phyloP scores from a whole-genome alignment of 2,888 invertebrate species.

The Brassicogethes aeneus region DNA sequence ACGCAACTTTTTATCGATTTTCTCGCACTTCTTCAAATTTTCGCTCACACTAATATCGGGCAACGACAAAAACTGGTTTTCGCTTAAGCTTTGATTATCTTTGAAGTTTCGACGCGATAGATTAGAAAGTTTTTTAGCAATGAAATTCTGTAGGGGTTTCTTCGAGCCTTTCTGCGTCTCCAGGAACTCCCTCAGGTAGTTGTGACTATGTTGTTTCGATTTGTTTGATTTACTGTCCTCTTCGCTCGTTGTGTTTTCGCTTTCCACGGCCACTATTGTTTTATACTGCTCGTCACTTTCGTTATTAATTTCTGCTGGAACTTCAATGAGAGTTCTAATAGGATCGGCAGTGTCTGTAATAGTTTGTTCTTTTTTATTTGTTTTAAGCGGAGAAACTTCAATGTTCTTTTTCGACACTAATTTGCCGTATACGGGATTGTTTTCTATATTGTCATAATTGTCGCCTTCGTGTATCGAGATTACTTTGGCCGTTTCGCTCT shows the following conservation, averaged over 20 bases:
- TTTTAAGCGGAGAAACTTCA: constrained; percentile 9
- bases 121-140: constrained; percentile 37
- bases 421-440: constrained; percentile 13
- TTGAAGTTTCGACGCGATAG: constrained; percentile 25
- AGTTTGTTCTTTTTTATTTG: constrained; percentile 11
- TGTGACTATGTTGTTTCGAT: constrained; percentile 36
- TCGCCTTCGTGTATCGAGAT: constrained; percentile 4
- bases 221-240: constrained; percentile 21
- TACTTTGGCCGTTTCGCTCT: neutral
- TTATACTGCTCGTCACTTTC: constrained; percentile 28
- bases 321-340: constrained; percentile 25
- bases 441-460: constrained; percentile 6
- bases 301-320: constrained; percentile 15
- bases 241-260: constrained; percentile 13
- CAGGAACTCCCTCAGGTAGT: constrained; percentile 37
- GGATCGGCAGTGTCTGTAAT: constrained; percentile 14
- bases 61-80: constrained; percentile 62
- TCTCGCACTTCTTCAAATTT: constrained; percentile 60
- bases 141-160: constrained; percentile 38
- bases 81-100: constrained; percentile 41
- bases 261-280: constrained; percentile 32
- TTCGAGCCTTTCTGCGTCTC: constrained; percentile 38
- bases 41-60: constrained; percentile 63
- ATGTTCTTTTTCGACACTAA: constrained; percentile 14
- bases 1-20: constrained; percentile 60